Evolutionary conservation across 2,888 invertebrate species (phyloP).

Genomic region (Andrena minutula): DNA sequence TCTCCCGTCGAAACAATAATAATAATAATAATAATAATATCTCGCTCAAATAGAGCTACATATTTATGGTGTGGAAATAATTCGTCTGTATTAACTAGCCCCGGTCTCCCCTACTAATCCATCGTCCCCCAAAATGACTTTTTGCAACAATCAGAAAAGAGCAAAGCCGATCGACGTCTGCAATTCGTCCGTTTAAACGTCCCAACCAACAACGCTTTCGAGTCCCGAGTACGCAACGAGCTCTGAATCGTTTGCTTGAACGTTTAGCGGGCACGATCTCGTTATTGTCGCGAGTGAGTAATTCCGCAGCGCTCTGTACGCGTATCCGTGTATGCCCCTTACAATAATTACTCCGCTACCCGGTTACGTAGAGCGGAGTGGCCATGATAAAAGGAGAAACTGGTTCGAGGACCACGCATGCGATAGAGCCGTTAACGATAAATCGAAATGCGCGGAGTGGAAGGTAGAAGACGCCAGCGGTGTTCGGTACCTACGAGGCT

Average conservation of each 20-base stretch:
- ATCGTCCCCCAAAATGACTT: too few relatives aligned
- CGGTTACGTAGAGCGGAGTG: constrained; percentile 73
- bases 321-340: constrained; percentile 31
- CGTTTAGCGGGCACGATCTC: constrained; percentile 21
- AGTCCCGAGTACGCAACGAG: background rate
- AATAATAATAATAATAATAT: too few relatives aligned
- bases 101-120: too few relatives aligned
- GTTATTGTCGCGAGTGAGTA: constrained; percentile 45
- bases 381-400: constrained; percentile 79
- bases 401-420: constrained; percentile 76
- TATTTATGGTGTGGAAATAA: too few relatives aligned
- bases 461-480: constrained; percentile 52
- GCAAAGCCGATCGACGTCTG: background rate
- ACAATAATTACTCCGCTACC: constrained; percentile 76
- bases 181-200: background rate
- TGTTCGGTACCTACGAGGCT: constrained; percentile 40
- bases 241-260: constrained; percentile 34
- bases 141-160: too few relatives aligned
- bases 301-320: constrained; percentile 33
- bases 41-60: too few relatives aligned
- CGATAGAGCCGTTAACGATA: constrained; percentile 84
- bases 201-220: background rate
- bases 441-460: constrained; percentile 81
- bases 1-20: too few relatives aligned
- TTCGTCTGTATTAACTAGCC: too few relatives aligned